Conservation (phyloP, 2,797 vertebrate species). For the Uromys caudimaculatus region DNA sequence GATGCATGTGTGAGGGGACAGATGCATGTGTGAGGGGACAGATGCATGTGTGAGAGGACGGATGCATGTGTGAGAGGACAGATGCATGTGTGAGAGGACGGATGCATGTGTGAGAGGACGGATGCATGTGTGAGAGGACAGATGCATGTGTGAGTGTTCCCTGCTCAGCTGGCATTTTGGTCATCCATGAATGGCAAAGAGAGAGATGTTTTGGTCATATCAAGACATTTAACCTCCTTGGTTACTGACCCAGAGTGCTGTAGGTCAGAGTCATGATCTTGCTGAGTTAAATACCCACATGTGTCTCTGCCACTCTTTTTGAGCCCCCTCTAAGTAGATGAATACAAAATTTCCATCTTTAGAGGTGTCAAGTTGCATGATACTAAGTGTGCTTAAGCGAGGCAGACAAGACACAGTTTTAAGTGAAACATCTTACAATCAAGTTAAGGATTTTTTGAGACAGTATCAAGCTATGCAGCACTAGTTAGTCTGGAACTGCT, state of each 20-base stretch:
- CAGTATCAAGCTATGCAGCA: background rate
- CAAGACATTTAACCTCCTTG: background rate
- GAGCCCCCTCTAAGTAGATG: slow-evolving; percentile 2
- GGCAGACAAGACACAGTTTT: background rate
- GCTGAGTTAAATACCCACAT: background rate
- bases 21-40: too few species aligned
- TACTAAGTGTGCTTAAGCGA: slow-evolving; percentile 37
- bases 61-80: too few species aligned
- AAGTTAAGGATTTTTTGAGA: background rate
- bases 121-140: too few species aligned
- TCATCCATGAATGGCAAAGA: background rate
- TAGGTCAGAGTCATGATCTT: background rate
- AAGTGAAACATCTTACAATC: slow-evolving; percentile 20
- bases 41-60: too few species aligned
- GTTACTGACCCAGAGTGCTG: background rate
- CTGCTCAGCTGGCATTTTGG: background rate
- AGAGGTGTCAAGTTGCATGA: background rate
- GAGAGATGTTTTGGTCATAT: slow-evolving; percentile 9
- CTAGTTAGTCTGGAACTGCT: background rate
- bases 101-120: too few species aligned
- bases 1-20: too few species aligned
- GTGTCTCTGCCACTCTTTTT: background rate
- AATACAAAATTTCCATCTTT: slow-evolving; percentile 26
- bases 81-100: too few species aligned
- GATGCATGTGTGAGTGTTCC: background rate